phyloP scores from a whole-genome alignment of 2,888 invertebrate genomes.

The Caenorhabditis sp. region DNA sequence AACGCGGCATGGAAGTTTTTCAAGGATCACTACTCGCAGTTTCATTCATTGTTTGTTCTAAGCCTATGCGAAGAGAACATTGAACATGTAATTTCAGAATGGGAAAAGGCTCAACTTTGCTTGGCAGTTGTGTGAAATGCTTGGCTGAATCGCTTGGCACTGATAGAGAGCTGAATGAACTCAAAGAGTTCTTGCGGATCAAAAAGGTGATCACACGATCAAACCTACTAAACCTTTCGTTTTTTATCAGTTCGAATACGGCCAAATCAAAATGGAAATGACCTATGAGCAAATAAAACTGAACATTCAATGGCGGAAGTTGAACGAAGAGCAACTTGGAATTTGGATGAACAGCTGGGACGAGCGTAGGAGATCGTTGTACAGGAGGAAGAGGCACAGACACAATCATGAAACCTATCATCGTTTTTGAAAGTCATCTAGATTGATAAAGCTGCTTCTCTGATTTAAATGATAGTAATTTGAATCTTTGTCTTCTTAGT shows the following conservation, averaged over 20 bases:
- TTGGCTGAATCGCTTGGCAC: slow-evolving; percentile 67
- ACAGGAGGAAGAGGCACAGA: slow-evolving; percentile 32
- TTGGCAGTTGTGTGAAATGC: slow-evolving; percentile 59
- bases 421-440: too few species aligned
- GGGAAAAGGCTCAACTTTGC: slow-evolving; percentile 63
- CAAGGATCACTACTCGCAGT: slow-evolving; percentile 59
- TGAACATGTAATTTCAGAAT: slow-evolving; percentile 49
- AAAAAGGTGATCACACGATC: slow-evolving; percentile 81
- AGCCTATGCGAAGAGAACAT: neutral
- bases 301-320: slow-evolving; percentile 72
- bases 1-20: slow-evolving; percentile 67
- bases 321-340: slow-evolving; percentile 67
- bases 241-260: slow-evolving; percentile 60
- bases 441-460: too few species aligned
- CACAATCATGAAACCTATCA: too few species aligned
- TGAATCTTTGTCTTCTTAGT: too few species aligned
- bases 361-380: slow-evolving; percentile 44
- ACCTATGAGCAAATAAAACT: slow-evolving; percentile 68
- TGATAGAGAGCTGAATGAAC: slow-evolving; percentile 64
- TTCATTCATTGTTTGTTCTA: slow-evolving; percentile 56
- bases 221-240: too few species aligned
- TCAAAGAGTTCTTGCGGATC: slow-evolving; percentile 60
- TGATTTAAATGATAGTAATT: too few species aligned
- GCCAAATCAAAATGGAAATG: slow-evolving; percentile 63
- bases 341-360: slow-evolving; percentile 63